Evolutionary conservation across 2,797 vertebrate species (phyloP).

Genomic region (Pseudochromis fuscus): DNA sequence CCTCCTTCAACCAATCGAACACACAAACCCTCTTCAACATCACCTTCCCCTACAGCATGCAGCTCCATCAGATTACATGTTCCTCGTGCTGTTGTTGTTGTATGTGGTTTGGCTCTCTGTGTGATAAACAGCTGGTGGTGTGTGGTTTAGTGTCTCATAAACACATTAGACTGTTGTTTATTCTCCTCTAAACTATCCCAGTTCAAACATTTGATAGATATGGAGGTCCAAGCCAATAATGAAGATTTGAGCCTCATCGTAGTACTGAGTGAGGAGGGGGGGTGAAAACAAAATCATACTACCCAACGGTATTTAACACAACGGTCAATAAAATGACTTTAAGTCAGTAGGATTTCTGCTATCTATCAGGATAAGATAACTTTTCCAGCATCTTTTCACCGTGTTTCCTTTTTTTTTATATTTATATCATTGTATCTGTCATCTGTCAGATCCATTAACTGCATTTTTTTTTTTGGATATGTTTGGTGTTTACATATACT

Average conservation of each 20-base stretch:
- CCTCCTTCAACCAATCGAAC: slow-evolving; percentile 1
- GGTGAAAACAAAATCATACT: slow-evolving; percentile 21
- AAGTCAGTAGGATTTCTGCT: too few relatives aligned
- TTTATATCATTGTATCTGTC: not conserved
- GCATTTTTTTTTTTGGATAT: not conserved
- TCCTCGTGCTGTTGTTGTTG: slow-evolving; percentile 65
- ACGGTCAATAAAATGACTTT: not conserved
- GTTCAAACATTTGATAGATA: slow-evolving; percentile 69
- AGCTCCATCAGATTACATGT: slow-evolving; percentile 48
- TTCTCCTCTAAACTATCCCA: slow-evolving; percentile 66
- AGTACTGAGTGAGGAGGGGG: slow-evolving; percentile 8
- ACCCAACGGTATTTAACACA: not conserved
- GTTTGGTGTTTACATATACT: slow-evolving; percentile 19
- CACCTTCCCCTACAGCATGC: slow-evolving; percentile 20
- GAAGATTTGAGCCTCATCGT: slow-evolving; percentile 45
- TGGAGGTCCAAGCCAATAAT: slow-evolving; percentile 55
- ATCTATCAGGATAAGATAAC: not conserved
- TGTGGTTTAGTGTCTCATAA: slow-evolving; percentile 72
- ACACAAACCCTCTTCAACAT: slow-evolving; percentile 23
- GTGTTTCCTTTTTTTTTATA: not conserved
- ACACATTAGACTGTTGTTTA: slow-evolving; percentile 82
- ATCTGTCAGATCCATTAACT: slow-evolving; percentile 9
- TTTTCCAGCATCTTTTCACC: not conserved
- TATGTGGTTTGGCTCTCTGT: slow-evolving; percentile 52
- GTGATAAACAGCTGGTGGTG: slow-evolving; percentile 77